Percentiles rank a stretch among this genome's conserved stretches.
These are phyloP conservation scores for Pelochelys cantorii DNA, from an alignment of 2,797 vertebrate genomes.

Conservation along the genomic window DNA sequence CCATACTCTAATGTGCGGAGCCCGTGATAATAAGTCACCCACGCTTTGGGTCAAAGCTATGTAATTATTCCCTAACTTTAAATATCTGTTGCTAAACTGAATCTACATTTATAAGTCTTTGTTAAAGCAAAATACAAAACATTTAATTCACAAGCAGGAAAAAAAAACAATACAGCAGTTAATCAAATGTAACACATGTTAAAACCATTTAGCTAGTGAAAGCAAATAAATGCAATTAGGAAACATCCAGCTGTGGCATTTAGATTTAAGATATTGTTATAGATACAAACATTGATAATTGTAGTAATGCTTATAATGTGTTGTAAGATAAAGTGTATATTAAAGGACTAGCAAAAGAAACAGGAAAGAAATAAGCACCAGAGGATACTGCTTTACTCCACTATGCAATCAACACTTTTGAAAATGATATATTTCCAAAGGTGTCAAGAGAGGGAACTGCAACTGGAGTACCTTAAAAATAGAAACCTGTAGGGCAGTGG, in stretches of 20 bases:
- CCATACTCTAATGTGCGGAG: not conserved
- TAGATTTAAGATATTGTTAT: not conserved
- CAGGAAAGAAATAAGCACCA: not conserved
- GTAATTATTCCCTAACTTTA: not conserved
- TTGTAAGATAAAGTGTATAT: not conserved
- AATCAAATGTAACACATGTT: not conserved
- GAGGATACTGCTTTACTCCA: not conserved
- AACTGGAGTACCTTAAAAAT: too few species aligned
- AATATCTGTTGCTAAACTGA: not conserved
- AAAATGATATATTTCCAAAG: not conserved
- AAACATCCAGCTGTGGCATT: not conserved
- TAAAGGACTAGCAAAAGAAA: not conserved
- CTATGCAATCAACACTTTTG: not conserved
- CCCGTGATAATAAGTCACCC: not conserved
- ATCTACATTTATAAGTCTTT: not conserved
- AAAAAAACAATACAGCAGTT: not conserved
- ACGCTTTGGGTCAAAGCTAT: not conserved
- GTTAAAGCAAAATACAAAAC: not conserved
- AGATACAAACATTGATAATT: not conserved
- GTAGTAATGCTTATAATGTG: not conserved
- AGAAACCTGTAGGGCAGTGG: too few species aligned
- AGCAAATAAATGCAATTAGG: not conserved
- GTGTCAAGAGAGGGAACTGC: too few species aligned
- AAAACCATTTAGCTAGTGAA: not conserved
- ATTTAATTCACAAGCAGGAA: not conserved